Conservation (phyloP, 2,888 invertebrate genomes). For the Clistopyga incitator region DNA sequence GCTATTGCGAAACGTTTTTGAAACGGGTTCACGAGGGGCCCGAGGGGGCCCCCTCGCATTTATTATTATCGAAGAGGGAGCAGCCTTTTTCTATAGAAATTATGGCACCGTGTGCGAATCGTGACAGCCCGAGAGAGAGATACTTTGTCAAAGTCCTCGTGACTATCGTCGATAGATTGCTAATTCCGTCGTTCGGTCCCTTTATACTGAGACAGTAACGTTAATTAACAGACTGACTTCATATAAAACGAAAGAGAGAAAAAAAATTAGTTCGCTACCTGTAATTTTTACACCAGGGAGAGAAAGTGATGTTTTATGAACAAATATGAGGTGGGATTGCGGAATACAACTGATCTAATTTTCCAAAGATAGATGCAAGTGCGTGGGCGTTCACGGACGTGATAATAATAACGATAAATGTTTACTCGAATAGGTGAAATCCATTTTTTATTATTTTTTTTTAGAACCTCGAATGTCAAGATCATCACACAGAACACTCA, state of each 20-base stretch:
- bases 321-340: constrained; percentile 16
- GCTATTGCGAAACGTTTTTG: constrained; percentile 63
- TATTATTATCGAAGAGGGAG: constrained; percentile 63
- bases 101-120: constrained; percentile 53
- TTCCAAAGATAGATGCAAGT: constrained; percentile 46
- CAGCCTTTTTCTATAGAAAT: constrained; percentile 57
- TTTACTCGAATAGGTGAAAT: neutral
- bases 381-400: constrained; percentile 41
- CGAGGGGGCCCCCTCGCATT: constrained; percentile 48
- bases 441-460: constrained; percentile 2
- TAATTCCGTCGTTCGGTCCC: constrained; percentile 55
- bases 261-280: too few relatives aligned
- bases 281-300: constrained; percentile 21
- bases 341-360: constrained; percentile 45
- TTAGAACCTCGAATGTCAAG: constrained; percentile 42
- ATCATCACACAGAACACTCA: constrained; percentile 11
- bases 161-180: constrained; percentile 57
- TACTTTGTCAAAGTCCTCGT: constrained; percentile 67
- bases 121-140: constrained; percentile 48
- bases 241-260: neutral
- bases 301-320: constrained; percentile 56
- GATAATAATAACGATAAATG: neutral
- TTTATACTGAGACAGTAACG: constrained; percentile 15
- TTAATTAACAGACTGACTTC: constrained; percentile 49
- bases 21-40: constrained; percentile 67